A percentile compares a stretch with the other conserved stretches of the same genome.
phyloP scores from a whole-genome alignment of 2,888 invertebrate species.

The Luperina nickerlii region DNA sequence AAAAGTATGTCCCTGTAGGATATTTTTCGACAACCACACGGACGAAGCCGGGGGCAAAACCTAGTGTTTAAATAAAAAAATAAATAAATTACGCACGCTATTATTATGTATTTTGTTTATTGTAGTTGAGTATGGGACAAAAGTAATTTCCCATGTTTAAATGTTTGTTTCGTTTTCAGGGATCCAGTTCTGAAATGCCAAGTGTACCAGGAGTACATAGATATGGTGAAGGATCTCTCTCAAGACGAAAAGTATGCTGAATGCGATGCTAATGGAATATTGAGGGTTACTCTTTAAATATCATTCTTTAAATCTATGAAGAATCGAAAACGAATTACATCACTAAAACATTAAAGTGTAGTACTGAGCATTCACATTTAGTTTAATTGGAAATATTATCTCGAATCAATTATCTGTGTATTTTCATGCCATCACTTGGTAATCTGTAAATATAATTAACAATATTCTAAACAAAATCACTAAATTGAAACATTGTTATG shows the following conservation, averaged over 20 bases:
- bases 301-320: not conserved
- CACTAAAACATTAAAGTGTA: not conserved
- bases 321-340: not conserved
- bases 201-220: slow-evolving; percentile 85
- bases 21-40: too few species aligned
- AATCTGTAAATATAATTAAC: too few species aligned
- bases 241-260: slow-evolving; percentile 79
- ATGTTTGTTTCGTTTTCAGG: slow-evolving; percentile 67
- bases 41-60: too few species aligned
- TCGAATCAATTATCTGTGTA: not conserved
- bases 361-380: not conserved
- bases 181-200: slow-evolving; percentile 80
- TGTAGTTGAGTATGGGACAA: not conserved
- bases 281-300: slow-evolving; percentile 75
- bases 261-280: slow-evolving; percentile 82
- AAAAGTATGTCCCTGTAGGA: too few species aligned
- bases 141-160: not conserved
- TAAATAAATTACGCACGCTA: not conserved
- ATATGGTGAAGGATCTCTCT: slow-evolving; percentile 79
- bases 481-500: too few species aligned
- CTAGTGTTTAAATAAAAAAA: not conserved
- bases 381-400: not conserved
- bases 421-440: too few species aligned
- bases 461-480: too few species aligned
- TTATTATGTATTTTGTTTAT: not conserved